Evolutionary conservation across 2,888 invertebrate genomes (phyloP).

Genomic region (Octodonta nipae): DNA sequence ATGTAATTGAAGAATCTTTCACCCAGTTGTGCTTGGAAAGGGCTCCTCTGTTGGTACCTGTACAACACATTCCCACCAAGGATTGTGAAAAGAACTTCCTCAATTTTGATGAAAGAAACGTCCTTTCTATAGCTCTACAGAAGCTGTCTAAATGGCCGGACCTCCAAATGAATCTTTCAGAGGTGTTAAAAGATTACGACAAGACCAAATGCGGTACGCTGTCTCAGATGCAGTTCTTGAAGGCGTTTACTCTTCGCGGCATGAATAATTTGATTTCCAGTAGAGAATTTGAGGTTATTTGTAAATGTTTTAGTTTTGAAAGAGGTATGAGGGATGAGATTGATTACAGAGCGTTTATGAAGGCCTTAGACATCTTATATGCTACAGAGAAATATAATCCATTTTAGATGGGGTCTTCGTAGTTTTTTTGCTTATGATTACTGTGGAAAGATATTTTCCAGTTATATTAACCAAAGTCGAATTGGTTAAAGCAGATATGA

Average conservation of each 20-base stretch:
- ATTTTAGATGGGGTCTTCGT: no score
- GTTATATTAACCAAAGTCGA: no score
- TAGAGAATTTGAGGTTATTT: slow-evolving; percentile 54
- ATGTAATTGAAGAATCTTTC: slow-evolving; percentile 55
- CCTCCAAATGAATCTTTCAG: slow-evolving; percentile 53
- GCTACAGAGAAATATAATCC: slow-evolving; percentile 41
- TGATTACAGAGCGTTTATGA: slow-evolving; percentile 57
- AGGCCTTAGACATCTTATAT: slow-evolving; percentile 50
- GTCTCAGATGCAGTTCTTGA: slow-evolving; percentile 47
- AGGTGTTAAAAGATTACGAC: slow-evolving; percentile 61
- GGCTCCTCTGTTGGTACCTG: slow-evolving; percentile 52
- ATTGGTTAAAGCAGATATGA: no score
- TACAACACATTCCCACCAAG: slow-evolving; percentile 54
- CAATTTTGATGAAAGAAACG: slow-evolving; percentile 57
- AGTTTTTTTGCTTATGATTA: no score
- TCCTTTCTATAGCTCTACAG: slow-evolving; percentile 50
- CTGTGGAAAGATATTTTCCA: no score
- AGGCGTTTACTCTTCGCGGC: slow-evolving; percentile 50
- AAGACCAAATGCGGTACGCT: slow-evolving; percentile 53
- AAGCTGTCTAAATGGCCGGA: slow-evolving; percentile 54
- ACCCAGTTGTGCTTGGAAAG: slow-evolving; percentile 51
- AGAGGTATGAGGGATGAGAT: slow-evolving; percentile 49
- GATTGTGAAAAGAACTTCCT: slow-evolving; percentile 53
- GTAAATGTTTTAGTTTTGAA: slow-evolving; percentile 59
- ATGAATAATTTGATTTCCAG: slow-evolving; percentile 51